A percentile compares a stretch with the other conserved stretches of the same genome.
These are phyloP conservation scores for Megalops atlanticus DNA, from an alignment of 2,113 vertebrate genomes.

Conservation along the genomic window DNA sequence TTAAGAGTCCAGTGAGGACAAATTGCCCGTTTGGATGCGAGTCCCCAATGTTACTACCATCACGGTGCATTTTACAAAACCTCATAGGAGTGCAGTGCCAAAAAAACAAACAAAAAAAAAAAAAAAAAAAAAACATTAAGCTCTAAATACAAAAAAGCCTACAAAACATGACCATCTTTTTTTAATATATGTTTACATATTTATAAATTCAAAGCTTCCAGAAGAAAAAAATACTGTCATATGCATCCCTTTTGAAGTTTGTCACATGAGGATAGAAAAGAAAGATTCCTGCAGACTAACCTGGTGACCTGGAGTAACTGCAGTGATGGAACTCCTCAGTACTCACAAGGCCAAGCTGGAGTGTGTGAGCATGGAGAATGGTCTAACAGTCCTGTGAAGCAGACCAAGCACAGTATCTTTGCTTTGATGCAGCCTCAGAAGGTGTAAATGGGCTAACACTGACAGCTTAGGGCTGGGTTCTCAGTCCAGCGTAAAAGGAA, in stretches of 20 bases:
- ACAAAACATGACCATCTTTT: slow-evolving; percentile 66
- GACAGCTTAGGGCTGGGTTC: neutral
- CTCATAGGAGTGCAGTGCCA: slow-evolving; percentile 44
- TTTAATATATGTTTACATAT: slow-evolving; percentile 29
- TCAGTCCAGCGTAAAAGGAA: neutral
- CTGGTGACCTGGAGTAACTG: neutral
- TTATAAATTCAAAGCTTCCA: slow-evolving; percentile 38
- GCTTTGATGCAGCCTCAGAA: neutral
- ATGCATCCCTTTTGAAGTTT: slow-evolving; percentile 53
- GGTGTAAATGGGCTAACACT: neutral
- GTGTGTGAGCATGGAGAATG: slow-evolving; percentile 1
- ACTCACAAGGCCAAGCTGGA: neutral
- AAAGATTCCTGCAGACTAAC: slow-evolving; percentile 13
- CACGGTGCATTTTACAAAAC: slow-evolving; percentile 55
- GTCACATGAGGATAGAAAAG: slow-evolving; percentile 20
- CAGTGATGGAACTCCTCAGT: slow-evolving; percentile 3
- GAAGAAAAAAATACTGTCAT: slow-evolving; percentile 41
- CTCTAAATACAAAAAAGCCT: slow-evolving; percentile 72
- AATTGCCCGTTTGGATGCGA: slow-evolving; percentile 63
- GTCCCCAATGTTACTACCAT: slow-evolving; percentile 54
- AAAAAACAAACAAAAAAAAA: slow-evolving; percentile 50
- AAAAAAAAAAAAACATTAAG: slow-evolving; percentile 35
- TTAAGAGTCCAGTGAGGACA: slow-evolving; percentile 33
- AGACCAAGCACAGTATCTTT: slow-evolving; percentile 23
- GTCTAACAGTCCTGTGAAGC: slow-evolving; percentile 43